Percentiles rank a stretch among this genome's conserved stretches.
These are phyloP conservation scores for Drepana falcataria DNA, from an alignment of 2,888 invertebrate genomes.

Conservation along the genomic window DNA sequence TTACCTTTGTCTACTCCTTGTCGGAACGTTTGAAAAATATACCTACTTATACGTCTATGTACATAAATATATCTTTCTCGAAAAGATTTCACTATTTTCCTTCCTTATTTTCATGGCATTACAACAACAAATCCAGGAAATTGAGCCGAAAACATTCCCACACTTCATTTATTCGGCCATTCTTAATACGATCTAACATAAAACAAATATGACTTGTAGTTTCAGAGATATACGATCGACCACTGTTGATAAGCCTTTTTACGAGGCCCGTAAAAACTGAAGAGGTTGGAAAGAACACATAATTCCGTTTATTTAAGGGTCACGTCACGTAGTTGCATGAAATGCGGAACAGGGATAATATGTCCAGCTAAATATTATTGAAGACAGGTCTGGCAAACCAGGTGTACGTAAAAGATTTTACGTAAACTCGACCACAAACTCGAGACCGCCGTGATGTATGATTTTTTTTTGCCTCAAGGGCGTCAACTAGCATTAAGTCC, in stretches of 20 bases:
- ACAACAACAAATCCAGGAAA: not conserved
- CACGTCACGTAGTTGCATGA: constrained; percentile 40
- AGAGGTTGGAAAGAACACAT: constrained; percentile 28
- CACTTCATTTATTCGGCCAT: not conserved
- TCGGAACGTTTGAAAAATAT: no score
- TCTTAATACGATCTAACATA: constrained; percentile 24
- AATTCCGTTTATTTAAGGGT: constrained; percentile 48
- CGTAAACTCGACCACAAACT: no score
- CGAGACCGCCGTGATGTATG: no score
- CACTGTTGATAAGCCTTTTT: constrained; percentile 45
- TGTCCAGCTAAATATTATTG: constrained; percentile 24
- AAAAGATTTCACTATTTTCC: no score
- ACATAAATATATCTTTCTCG: no score
- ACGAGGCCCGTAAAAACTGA: constrained; percentile 36
- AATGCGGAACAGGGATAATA: constrained; percentile 24
- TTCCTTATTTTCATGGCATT: no score
- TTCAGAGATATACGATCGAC: constrained; percentile 39
- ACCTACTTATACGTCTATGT: no score
- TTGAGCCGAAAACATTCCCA: not conserved
- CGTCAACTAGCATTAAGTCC: no score
- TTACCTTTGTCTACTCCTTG: no score
- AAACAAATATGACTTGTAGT: constrained; percentile 47
- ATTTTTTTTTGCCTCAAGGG: no score
- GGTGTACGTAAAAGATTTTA: no score
- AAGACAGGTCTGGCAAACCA: not conserved